Base-by-base conservation (phyloP, 2,888 invertebrate species). In the Agrochola macilenta region DNA sequence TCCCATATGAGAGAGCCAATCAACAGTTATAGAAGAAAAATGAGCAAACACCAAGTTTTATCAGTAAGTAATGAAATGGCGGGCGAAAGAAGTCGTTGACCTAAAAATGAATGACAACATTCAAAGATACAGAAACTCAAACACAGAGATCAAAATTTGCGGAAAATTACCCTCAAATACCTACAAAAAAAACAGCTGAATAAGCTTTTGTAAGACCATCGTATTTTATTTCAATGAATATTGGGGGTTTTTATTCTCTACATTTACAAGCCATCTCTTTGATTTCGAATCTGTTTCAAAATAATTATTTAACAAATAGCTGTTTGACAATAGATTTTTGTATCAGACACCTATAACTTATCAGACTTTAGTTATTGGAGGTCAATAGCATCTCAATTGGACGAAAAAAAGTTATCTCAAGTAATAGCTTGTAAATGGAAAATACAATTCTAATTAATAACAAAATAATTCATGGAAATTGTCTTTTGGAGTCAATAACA, bases 1-100 rank as follows among this genome's bases (percentile, higher is more conserved):
- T 70, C 69, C 72, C 84, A n/a, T 20, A 57, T 52, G 69, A 26
- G 23, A 61, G 5, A 72, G 30, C 72, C 23, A 82, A 78, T 85
- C 63, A 85, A 75, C 74, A 78, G 74, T 85, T 83, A 57, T 23
- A 30, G 66, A 84, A 85, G 65, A 78, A 82, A 81, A 73, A 73
- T 78, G 30, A 82, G 66, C n/a, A 66, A 73, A 83, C 52, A 78
- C 46, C 35, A 85, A 82, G 63, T 77, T 82, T 78, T 43, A 73
- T 70, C 64, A 81, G 5, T 69, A 60, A 63, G 17, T 73, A 64
- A 79, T 69, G 57, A n/a, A 57, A 61, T 64, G 5, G 54, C 23
- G 35, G 54, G 14, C n/a, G 23, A 20, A 35, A 57, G 30, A 71
- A 57, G 85, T 86, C 79, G 54, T 73, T 75, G 86, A 83, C 79